Evolutionary conservation across 2,888 invertebrate species (phyloP).

Genomic region (Brachypalpus laphriformis): DNA sequence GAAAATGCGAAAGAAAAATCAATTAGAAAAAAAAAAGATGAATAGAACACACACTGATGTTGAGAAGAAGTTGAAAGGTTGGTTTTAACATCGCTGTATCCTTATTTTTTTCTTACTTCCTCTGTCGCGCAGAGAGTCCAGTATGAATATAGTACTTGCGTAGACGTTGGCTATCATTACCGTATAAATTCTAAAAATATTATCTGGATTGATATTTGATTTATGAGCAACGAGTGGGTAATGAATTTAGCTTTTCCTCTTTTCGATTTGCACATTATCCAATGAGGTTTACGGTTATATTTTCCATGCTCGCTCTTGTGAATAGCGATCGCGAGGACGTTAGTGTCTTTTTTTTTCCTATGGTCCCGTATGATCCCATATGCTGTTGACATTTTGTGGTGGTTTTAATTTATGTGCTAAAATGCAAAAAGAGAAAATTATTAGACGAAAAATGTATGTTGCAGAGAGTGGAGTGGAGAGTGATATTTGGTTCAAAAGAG

Average conservation of each 20-base stretch:
- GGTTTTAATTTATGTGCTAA: constrained; percentile 53
- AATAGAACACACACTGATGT: constrained; percentile 9
- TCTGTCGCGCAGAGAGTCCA: constrained; percentile 24
- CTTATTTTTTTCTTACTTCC: not conserved
- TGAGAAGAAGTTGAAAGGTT: constrained; percentile 33
- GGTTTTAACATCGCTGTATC: constrained; percentile 2
- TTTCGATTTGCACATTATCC: constrained; percentile 31
- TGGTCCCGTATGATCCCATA: constrained; percentile 59
- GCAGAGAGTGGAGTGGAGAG: not conserved
- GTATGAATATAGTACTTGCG: constrained; percentile 46
- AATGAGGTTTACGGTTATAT: constrained; percentile 62
- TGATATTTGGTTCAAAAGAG: not conserved
- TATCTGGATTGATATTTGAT: constrained; percentile 74
- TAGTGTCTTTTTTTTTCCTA: constrained; percentile 3
- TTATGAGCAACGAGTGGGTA: constrained; percentile 72
- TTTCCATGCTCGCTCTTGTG: constrained; percentile 37
- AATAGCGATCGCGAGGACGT: constrained; percentile 22
- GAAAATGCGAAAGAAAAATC: not conserved
- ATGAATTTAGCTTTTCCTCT: constrained; percentile 52
- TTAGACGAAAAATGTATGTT: not conserved
- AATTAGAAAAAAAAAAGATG: constrained; percentile 40
- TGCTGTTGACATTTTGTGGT: constrained; percentile 53
- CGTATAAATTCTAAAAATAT: constrained; percentile 70
- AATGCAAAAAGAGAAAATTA: constrained; percentile 1
- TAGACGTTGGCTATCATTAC: constrained; percentile 69